Evolutionary conservation across 53 echinoderm and acorn worm genomes (phyloP), one percentile per base, ranked within the genome.

Genomic region (Crossaster papposus): DNA sequence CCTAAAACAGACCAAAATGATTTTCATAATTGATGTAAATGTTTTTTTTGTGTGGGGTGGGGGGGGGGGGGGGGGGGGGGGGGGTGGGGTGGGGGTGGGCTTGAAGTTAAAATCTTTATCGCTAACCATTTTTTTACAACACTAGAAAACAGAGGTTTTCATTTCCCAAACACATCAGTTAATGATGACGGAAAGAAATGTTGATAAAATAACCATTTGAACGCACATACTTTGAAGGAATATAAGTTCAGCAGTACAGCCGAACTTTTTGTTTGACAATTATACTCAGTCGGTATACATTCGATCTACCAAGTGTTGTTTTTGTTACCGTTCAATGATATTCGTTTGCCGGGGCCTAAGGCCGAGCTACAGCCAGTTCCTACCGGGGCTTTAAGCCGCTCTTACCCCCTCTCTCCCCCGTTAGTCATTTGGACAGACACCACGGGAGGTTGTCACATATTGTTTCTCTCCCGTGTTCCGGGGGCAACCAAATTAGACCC

Each of bases 381-480:
- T 44, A 31, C 63, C 64, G 17, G 35, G 18, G 70, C 24, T 44
- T 44, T 44, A 33, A 23, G 50, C n/a, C 26, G 7, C 38, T 50
- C 72, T 72, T n/a, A n/a, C n/a, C n/a, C 35, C 5, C 23, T 72
- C 52, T 85, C 53, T 30, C 29, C 23, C 72, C 85, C 52, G 85
- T 52, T 53, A 85, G 54, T 53, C 85, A 85, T 85, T 51, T 52
- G 30, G 44, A 26, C 50, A 11, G 31, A 33, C 85, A 65, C 85
- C 73, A 51, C 72, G 73, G 85, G 85, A 72, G 85, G 85, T 85
- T 85, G 85, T 85, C 85, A 85, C 85, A 65, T 65, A 64, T 68
- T 65, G 68, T 82, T 68, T 65, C 70, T 82, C 82, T 82, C 82
- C 65, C n/a, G 51, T 58, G 80, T 62, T 80, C 80, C 80, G 58